These are phyloP conservation scores for Peromyscus melanophrys DNA, from an alignment of 2,797 vertebrate genomes.

Conservation along the genomic window DNA sequence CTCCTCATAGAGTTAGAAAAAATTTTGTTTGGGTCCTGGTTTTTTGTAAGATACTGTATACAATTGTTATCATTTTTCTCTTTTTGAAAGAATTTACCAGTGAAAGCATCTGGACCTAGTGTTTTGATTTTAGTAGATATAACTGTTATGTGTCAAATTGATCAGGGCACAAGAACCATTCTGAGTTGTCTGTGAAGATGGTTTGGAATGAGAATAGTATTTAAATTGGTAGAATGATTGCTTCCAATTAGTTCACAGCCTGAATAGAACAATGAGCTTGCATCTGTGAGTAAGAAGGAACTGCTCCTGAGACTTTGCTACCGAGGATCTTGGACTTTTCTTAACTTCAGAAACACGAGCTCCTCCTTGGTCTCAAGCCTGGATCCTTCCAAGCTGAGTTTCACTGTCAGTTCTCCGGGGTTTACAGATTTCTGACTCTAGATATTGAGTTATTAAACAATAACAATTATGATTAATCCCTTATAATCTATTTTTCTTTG, in stretches of 20 bases:
- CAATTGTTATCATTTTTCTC: not conserved
- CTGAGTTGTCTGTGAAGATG: not conserved
- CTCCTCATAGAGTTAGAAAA: not conserved
- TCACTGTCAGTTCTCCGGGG: not conserved
- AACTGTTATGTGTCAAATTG: not conserved
- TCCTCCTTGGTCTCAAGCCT: not conserved
- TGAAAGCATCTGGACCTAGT: not conserved
- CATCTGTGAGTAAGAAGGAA: not conserved
- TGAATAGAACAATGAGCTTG: not conserved
- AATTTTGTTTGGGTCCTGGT: not conserved
- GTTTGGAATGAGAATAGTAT: not conserved
- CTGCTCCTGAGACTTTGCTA: not conserved
- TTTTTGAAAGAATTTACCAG: not conserved
- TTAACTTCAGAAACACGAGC: not conserved
- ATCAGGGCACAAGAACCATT: not conserved
- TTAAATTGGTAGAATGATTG: not conserved
- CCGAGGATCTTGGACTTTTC: not conserved
- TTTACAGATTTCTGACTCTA: not conserved
- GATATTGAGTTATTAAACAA: not conserved
- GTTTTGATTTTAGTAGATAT: not conserved
- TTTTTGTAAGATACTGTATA: not conserved
- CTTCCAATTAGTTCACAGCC: not conserved
- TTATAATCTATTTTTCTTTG: not conserved
- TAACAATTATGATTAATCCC: not conserved
- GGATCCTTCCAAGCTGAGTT: not conserved